phyloP scores from a whole-genome alignment of 2,797 vertebrate species.

The Rhinoraja longicauda region DNA sequence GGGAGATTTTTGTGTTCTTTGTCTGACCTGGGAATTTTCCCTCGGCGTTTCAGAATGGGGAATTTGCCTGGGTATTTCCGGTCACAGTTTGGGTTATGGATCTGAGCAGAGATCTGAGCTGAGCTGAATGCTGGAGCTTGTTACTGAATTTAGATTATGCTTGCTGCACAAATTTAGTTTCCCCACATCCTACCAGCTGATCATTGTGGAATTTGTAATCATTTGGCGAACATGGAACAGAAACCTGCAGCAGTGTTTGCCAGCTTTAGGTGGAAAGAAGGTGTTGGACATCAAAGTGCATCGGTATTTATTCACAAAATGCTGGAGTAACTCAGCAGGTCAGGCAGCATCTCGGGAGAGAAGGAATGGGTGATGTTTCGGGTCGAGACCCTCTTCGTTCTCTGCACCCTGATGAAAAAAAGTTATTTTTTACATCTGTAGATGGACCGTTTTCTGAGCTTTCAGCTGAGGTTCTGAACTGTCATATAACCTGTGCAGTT shows the following conservation, averaged over 20 bases:
- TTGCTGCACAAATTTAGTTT: not conserved
- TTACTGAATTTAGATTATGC: not conserved
- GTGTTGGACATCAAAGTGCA: not conserved
- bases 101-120: too few species aligned
- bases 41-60: not conserved
- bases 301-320: too few species aligned
- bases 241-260: not conserved
- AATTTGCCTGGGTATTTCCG: not conserved
- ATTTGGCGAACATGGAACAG: not conserved
- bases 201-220: not conserved
- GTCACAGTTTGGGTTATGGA: not conserved
- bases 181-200: not conserved
- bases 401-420: too few species aligned
- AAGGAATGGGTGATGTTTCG: too few species aligned
- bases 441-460: not conserved
- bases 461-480: not conserved
- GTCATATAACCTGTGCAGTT: not conserved
- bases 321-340: too few species aligned
- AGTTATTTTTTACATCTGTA: not conserved
- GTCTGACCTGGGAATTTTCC: not conserved
- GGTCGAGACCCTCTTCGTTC: too few species aligned
- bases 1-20: not conserved
- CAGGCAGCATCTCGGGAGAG: too few species aligned
- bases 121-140: not conserved
- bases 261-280: too few species aligned